These are phyloP conservation scores for Drosophila saltans DNA, from an alignment of 1,140 invertebrate genomes.

Conservation along the genomic window DNA sequence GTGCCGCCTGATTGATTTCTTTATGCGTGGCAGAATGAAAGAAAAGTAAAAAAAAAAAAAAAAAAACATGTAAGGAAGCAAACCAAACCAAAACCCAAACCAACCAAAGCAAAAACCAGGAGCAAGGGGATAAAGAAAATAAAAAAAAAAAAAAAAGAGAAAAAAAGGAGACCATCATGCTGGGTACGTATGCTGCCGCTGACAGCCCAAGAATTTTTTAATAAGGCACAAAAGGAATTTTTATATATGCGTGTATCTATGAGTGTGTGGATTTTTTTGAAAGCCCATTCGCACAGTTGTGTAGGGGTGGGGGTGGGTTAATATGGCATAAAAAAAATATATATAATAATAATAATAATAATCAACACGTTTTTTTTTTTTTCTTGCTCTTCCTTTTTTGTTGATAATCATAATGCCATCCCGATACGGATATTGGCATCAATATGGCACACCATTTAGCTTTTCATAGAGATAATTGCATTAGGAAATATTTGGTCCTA, in stretches of 20 bases:
- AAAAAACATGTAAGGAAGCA: background rate
- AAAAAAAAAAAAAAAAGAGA: background rate
- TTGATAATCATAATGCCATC: background rate
- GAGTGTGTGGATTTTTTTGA: background rate
- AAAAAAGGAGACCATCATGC: conserved; percentile 7
- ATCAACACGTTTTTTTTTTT: conserved; percentile 3
- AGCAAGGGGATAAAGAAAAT: background rate
- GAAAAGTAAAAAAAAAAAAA: background rate
- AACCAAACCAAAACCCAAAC: too few relatives aligned
- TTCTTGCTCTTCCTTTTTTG: background rate
- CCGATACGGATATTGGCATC: background rate
- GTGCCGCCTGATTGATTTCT: conserved; percentile 80
- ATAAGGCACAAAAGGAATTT: conserved; percentile 71
- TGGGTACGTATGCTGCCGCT: conserved; percentile 37
- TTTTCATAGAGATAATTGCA: conserved; percentile 6
- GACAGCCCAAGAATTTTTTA: conserved; percentile 70
- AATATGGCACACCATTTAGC: background rate
- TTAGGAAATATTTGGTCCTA: background rate
- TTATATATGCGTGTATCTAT: conserved; percentile 16
- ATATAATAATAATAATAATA: background rate
- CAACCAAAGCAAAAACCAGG: background rate
- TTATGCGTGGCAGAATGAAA: conserved; percentile 51
- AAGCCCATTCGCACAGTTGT: too few relatives aligned
- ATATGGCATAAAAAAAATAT: background rate
- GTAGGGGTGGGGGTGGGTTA: background rate